These are phyloP conservation scores for Propithecus deckenii DNA, from an alignment of 2,797 vertebrate genomes.

Conservation along the genomic window DNA sequence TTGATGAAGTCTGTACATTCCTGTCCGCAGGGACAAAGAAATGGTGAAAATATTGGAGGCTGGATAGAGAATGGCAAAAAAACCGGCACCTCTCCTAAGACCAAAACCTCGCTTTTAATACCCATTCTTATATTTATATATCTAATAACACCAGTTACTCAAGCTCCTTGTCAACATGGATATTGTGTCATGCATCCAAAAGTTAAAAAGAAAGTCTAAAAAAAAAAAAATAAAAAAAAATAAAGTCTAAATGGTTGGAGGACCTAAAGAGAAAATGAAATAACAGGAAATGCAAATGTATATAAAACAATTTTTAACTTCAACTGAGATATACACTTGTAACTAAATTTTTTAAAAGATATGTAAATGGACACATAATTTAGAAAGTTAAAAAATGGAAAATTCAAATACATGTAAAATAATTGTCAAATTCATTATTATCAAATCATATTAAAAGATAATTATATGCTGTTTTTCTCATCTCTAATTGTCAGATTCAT, in stretches of 20 bases:
- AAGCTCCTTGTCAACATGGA: neutral
- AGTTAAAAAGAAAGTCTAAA: neutral
- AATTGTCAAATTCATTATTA: neutral
- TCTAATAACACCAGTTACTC: neutral
- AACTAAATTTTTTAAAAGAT: neutral
- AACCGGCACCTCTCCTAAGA: neutral
- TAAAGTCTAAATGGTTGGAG: neutral
- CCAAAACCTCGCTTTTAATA: neutral
- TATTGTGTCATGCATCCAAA: neutral
- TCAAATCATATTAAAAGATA: neutral
- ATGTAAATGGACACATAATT: neutral
- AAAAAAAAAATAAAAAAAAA: neutral
- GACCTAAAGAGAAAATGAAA: neutral
- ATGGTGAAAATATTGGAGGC: neutral
- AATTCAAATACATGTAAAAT: neutral
- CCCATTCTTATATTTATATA: neutral
- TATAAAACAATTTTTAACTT: neutral
- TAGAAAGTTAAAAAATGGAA: neutral
- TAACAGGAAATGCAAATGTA: neutral
- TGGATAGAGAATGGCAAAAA: neutral
- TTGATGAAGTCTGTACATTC: neutral
- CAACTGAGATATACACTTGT: neutral
- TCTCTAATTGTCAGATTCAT: neutral
- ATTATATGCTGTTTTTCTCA: neutral
- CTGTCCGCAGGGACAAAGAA: neutral